Evolutionary conservation across 2,113 vertebrate genomes (phyloP).

Genomic region (Ochotona princeps): DNA sequence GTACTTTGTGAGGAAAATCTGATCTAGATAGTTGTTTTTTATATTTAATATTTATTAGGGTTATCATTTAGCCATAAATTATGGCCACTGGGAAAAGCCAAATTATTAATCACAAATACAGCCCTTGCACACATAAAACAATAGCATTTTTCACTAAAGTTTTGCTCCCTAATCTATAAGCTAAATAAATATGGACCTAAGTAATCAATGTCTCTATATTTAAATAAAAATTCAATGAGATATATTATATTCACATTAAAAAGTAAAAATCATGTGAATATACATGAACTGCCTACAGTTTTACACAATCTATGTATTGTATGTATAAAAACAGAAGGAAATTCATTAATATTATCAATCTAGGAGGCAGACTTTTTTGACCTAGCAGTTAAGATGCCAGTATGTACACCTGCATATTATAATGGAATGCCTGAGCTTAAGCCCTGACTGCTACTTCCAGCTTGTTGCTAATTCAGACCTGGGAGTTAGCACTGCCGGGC

Average conservation of each 20-base stretch:
- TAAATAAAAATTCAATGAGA: background rate
- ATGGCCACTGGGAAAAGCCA: background rate
- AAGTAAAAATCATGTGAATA: background rate
- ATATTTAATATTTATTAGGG: background rate
- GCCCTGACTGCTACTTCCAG: too few relatives aligned
- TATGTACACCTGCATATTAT: too few relatives aligned
- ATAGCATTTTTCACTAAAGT: background rate
- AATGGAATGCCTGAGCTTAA: too few relatives aligned
- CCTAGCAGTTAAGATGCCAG: too few relatives aligned
- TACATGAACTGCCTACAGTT: background rate
- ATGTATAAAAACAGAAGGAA: background rate
- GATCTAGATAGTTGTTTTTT: slow-evolving; percentile 7
- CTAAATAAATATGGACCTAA: background rate
- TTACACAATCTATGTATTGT: background rate
- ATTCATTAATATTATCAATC: background rate
- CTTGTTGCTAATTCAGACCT: too few relatives aligned
- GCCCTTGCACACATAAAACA: background rate
- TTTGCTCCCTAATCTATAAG: slow-evolving; percentile 41
- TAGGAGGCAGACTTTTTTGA: too few relatives aligned
- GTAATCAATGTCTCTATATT: background rate
- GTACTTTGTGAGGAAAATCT: slow-evolving; percentile 47
- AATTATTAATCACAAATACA: background rate
- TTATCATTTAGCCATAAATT: background rate
- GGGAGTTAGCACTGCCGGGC: too few relatives aligned
- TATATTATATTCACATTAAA: background rate